Evolutionary conservation across 2,113 vertebrate species (phyloP).

Genomic region (Nesospiza acunhae): DNA sequence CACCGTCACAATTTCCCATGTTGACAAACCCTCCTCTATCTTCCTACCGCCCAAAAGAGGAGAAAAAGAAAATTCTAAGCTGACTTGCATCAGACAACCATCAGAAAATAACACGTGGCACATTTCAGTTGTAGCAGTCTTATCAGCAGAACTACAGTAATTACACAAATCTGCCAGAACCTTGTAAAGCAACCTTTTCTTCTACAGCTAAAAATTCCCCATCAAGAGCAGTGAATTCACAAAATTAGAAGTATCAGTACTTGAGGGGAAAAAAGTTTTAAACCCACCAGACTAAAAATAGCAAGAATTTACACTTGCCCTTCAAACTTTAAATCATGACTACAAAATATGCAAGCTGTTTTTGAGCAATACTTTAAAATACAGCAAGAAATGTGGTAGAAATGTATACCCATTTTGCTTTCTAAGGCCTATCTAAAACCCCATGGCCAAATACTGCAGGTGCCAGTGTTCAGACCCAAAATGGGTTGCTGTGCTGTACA

Average conservation of each 20-base stretch:
- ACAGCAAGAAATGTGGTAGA: background rate
- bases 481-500: background rate
- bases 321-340: background rate
- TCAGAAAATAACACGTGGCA: background rate
- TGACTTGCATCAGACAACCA: background rate
- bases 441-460: background rate
- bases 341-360: background rate
- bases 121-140: background rate
- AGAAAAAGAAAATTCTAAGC: background rate
- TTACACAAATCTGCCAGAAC: background rate
- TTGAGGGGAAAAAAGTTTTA: background rate
- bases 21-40: background rate
- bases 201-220: background rate
- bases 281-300: background rate
- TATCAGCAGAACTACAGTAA: background rate
- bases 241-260: background rate
- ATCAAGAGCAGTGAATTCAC: background rate
- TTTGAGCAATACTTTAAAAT: background rate
- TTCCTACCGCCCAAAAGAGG: background rate
- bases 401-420: background rate
- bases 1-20: background rate
- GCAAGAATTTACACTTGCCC: background rate
- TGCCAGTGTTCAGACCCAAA: background rate
- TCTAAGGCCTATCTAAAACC: background rate
- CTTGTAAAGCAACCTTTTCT: background rate